Evolutionary conservation across 2,797 vertebrate species (phyloP), one percentile per base, ranked within the genome.

Genomic region (Acropternis orthonyx): DNA sequence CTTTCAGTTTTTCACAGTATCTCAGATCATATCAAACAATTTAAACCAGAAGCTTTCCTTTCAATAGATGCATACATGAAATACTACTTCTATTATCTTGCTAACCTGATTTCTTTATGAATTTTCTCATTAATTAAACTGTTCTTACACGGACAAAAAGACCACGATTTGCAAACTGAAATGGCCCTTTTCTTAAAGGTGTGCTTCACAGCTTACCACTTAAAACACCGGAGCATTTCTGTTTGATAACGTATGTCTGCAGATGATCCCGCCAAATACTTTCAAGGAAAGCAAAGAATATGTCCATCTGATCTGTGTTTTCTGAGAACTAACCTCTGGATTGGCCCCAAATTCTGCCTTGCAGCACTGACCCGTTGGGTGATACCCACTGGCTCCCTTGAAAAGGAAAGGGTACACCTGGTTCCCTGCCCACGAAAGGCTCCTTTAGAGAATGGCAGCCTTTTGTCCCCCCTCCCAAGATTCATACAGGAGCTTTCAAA

Each of bases 401-500:
- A 85, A 81, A 85, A 93, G 74, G 14, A 89, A 93, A 89, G 66
- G 65, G 61, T 79, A 96, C 92, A 93, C 79, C 77, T 95, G 92
- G 79, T 90, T 97, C 89, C 89, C 90, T 58, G 92, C 41, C 10
- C 10, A 41, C 41, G 37, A 96, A 95, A 96, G 86, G 86, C 39
- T 94, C 32, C 65, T 55, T 78, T 37, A 82, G 89, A 91, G 95
- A 96, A 92, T 43, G 74, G 81, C 79, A 92, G 88, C 41, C 41
- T 65, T 44, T 78, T 72, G 62, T 87, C 85, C 49, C 78, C 78
- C 32, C 14, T 92, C 92, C 94, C 37, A 18, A 65, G 71, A 79
- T 72, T 95, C 48, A 9, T 34, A 24, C 49, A 26, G 37, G 46
- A 86, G 92, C 77, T 94, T 92, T 76, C 94, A 83, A 87, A 62